Evolutionary conservation across 2,888 invertebrate genomes (phyloP).

Genomic region (Sisyra terminalis): DNA sequence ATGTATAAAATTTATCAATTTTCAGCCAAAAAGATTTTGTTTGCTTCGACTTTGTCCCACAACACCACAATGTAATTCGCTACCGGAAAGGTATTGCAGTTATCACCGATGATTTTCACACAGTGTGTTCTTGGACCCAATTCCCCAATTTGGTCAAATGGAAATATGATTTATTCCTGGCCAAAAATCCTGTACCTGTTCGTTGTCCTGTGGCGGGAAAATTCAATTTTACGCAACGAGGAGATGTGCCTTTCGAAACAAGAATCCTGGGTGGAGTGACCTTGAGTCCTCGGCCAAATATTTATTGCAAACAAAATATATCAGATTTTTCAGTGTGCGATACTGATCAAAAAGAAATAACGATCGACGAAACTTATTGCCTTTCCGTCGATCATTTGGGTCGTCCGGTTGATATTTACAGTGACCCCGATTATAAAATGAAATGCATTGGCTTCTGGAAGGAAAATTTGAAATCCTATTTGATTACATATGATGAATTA

Average conservation of each 20-base stretch:
- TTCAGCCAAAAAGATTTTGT: constrained; percentile 89
- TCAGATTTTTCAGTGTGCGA: constrained; percentile 94
- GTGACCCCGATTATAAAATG: constrained; percentile 91
- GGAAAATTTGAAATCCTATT: constrained; percentile 90
- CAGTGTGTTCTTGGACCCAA: constrained; percentile 89
- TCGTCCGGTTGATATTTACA: constrained; percentile 88
- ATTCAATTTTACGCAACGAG: constrained; percentile 82
- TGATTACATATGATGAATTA: constrained; percentile 90
- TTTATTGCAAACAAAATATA: constrained; percentile 83
- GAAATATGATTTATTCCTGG: constrained; percentile 74
- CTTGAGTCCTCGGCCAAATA: constrained; percentile 78
- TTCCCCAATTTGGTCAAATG: constrained; percentile 71
- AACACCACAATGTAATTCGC: constrained; percentile 89
- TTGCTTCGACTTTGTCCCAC: constrained; percentile 90
- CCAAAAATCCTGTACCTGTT: constrained; percentile 80
- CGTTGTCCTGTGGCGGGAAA: constrained; percentile 94
- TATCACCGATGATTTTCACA: constrained; percentile 78
- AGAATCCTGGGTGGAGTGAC: constrained; percentile 94
- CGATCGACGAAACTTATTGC: constrained; percentile 91
- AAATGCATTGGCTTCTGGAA: constrained; percentile 97
- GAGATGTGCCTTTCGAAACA: constrained; percentile 82
- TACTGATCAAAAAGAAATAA: constrained; percentile 84
- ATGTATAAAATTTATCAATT: constrained; percentile 12
- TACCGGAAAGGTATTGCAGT: constrained; percentile 78
- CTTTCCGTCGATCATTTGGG: constrained; percentile 92